Base-by-base conservation (phyloP, 2,888 invertebrate species). In the Sminthurinus aureus region DNA sequence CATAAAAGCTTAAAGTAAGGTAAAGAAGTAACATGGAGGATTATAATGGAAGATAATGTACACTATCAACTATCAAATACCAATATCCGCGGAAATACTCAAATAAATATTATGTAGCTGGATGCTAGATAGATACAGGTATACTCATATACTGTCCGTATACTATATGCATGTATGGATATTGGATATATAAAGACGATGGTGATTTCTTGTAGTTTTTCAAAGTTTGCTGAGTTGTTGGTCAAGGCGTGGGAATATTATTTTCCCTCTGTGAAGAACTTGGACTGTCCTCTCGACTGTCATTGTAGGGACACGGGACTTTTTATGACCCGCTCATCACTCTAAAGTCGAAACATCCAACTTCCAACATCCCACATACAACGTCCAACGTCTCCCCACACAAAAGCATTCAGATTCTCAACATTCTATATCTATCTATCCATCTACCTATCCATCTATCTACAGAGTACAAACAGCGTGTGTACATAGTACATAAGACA, bases 291-390 rank as follows among this genome's bases (percentile, higher is more conserved):
- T 58, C 81, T 81, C n/a, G 20, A 13, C 13, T 71, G 71, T 22
- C 24, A 51, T 51, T 50, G 66, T 52, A 77, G 76, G 79, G 85
- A 85, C 85, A 85, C 83, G 79, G 82, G 84, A 83, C 87, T 88
- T 88, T 88, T 88, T 88, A 88, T 86, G 87, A 83, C 86, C 84
- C 86, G 84, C 87, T 87, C 86, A 84, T 87, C 86, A 87, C 85
- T 84, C 58, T 38, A 18, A 38, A 38, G 38, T 38, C 38, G 38
- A 38, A 38, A 38, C 38, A 38, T 38, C 6, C 38, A 38, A 38
- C 38, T 4, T 38, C 6, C 38, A 38, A 38, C 38, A 38, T 69
- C 38, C 38, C 1, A 38, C 38, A 38, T 69, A 1, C 38, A 38
- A 38, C 38, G 6, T 38, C 38, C 38, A 38, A 58, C 15, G 2